Evolutionary conservation across 2,113 vertebrate genomes (phyloP).

Genomic region (Mormyrus iriodes): DNA sequence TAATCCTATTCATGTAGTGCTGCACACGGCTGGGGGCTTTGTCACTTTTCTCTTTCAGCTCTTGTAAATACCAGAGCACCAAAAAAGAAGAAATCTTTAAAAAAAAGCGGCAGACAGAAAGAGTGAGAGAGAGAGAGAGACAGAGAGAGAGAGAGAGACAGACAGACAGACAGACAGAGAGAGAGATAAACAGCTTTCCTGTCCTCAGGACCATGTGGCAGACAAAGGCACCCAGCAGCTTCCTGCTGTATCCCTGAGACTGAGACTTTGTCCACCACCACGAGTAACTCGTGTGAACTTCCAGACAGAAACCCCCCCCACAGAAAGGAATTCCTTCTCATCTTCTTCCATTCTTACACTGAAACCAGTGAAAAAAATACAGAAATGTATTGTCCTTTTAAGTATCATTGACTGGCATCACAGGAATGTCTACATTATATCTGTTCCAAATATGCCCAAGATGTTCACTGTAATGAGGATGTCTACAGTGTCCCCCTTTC

Average conservation of each 20-base stretch:
- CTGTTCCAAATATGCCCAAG: not conserved
- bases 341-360: not conserved
- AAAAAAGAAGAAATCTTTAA: constrained; percentile 3
- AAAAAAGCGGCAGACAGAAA: constrained; percentile 42
- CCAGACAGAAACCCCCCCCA: not conserved
- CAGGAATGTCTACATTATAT: not conserved
- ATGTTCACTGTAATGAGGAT: constrained; percentile 27
- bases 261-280: constrained; percentile 57
- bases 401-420: not conserved
- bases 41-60: not conserved
- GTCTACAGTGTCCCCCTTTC: too few species aligned
- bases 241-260: constrained; percentile 56
- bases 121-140: not conserved
- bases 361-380: constrained; percentile 22
- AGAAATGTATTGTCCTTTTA: not conserved
- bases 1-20: constrained; percentile 4
- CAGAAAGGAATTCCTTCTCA: constrained; percentile 33
- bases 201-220: constrained; percentile 55
- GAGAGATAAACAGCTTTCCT: constrained; percentile 30
- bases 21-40: not conserved
- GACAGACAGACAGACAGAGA: not conserved
- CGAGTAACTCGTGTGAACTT: constrained; percentile 46
- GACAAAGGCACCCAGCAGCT: constrained; percentile 58
- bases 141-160: not conserved
- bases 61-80: not conserved